Percentiles rank a stretch among this genome's conserved stretches.
phyloP scores from a whole-genome alignment of 2,888 invertebrate species.

The Drosophila hamatofila region DNA sequence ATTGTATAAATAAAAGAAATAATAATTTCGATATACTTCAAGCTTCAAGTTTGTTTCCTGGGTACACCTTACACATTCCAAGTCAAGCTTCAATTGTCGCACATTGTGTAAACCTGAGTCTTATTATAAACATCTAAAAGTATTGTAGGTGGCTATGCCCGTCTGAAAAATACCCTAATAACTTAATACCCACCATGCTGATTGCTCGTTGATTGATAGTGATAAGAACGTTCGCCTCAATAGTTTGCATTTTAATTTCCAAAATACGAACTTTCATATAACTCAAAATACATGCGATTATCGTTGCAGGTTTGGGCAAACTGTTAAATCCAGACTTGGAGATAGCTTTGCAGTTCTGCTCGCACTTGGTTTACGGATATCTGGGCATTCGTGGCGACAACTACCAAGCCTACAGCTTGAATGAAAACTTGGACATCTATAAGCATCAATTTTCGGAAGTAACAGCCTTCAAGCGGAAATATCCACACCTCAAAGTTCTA shows the following conservation, averaged over 20 bases:
- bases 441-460: conserved; percentile 90
- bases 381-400: conserved; percentile 90
- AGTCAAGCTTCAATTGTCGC: neutral
- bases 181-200: neutral
- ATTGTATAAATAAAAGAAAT: too few species aligned
- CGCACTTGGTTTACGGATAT: conserved; percentile 92
- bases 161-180: neutral
- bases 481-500: conserved; percentile 89
- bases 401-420: conserved; percentile 89
- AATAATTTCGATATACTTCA: too few species aligned
- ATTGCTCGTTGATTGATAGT: too few species aligned
- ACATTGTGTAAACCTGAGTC: neutral
- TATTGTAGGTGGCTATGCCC: neutral
- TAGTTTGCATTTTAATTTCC: too few species aligned
- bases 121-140: neutral
- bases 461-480: conserved; percentile 89
- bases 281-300: conserved; percentile 14
- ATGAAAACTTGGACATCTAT: conserved; percentile 90
- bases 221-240: too few species aligned
- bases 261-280: neutral
- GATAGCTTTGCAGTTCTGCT: conserved; percentile 91
- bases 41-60: neutral
- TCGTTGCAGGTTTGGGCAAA: conserved; percentile 90
- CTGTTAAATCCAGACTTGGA: conserved; percentile 90
- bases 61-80: neutral